Base-by-base conservation (phyloP, 1,140 invertebrate genomes). In the Telenomus remus region DNA sequence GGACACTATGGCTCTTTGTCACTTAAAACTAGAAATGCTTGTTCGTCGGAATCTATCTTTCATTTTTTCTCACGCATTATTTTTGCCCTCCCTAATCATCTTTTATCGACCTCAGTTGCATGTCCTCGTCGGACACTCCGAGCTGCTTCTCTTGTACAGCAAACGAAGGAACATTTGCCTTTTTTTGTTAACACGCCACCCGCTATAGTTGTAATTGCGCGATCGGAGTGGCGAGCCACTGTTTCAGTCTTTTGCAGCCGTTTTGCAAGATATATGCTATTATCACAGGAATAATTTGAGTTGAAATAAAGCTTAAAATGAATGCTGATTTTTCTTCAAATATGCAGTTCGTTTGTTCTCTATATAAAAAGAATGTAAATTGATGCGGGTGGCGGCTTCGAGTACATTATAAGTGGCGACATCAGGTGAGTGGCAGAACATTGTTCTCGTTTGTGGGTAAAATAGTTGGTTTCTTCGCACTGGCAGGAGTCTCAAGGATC, bases 1-100 rank as follows among this genome's bases (percentile, higher is more conserved):
- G 82, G 84, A 86, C 85, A 87, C 86, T 83, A 86, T 87, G 85
- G 85, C 87, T 87, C 82, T 80, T 84, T 74, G 51, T 81, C 78
- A 78, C 81, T 84, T 82, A 79, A 54, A 55, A 71, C 68, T 75
- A 70, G 7, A 74, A 78, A 78, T 73, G 69, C 66, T 34, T 60
- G 27, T 66, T 63, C 68, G 54, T 68, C 69, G 64, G 65, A 70
- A 73, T 61, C 69, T 57, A 73, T 54, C 59, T 73, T 56, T 43
- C 63, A 63, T 74, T 61, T 64, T 51, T 57, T 50, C 48, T 54
- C 61, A 14, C 34, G 61, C 61, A 50, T 66, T 37, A 47, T 48
- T 50, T 55, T 43, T 43, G n/a, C 54, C 16, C 15, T 47, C 64
- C 39, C 35, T 2, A n/a, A 49, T 49, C 12, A 2, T 15, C 13